Evolutionary conservation across 2,797 vertebrate genomes (phyloP), one percentile per base, ranked within the genome.

Genomic region (Sebastes miniatus): DNA sequence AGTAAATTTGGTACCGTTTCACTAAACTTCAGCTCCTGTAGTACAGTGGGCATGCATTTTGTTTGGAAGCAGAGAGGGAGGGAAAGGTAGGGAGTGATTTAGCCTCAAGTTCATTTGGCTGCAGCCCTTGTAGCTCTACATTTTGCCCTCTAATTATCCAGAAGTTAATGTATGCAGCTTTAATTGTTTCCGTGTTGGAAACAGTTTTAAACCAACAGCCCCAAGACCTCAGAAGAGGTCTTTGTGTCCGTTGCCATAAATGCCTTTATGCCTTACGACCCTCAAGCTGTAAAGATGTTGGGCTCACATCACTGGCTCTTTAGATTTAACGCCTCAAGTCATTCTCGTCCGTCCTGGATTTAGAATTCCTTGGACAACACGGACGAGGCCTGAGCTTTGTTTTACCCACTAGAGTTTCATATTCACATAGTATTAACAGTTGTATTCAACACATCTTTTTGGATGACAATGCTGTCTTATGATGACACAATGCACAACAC

Each of bases 251-350:
- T 34, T 67, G n/a, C 43, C 61, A 34, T 7, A 14, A 68, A 43
- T 18, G 25, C 10, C 14, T 74, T 29, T 27, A 73, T 79, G 77
- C 34, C 31, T 64, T 31, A 10, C 31, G 58, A 75, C 64, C 63
- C 59, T 65, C 8, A 73, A 67, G 70, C 67, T 77, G 20, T 31
- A 64, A 57, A 70, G 64, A 73, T 50, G 54, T 13, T 69, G 50
- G 50, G 64, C 73, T 73, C 34, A 27, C 3, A 64, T 80, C 59
- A 64, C 39, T 32, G 47, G 62, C 67, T 64, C 25, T 69, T 64
- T 32, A 59, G 62, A 64, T 63, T 69, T 65, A 50, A 50, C 10
- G 29, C 59, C 8, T n/a, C 1, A 9, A 57, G 56, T 67, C 20
- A 43, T 1, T 57, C 77, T 4, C 10, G 13, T 75, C 52, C 29